Conservation (phyloP, 2,888 invertebrate genomes). For the Cataglyphis livida region DNA sequence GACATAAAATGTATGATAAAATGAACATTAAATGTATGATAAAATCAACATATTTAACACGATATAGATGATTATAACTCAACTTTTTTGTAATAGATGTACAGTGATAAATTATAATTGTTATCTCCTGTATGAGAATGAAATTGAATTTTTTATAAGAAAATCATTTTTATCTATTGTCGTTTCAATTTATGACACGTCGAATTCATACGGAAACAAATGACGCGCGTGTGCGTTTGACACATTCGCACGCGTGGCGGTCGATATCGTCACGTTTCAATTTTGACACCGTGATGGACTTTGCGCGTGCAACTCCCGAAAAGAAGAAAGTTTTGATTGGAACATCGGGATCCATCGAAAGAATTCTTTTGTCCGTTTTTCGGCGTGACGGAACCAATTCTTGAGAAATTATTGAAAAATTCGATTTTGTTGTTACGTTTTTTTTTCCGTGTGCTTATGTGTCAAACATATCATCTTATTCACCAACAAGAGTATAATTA, state of each 20-base stretch:
- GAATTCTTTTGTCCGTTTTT: conserved; percentile 67
- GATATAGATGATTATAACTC: background rate
- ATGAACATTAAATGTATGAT: background rate
- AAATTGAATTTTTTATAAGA: conserved; percentile 16
- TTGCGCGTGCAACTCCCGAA: conserved; percentile 60
- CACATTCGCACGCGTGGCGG: conserved; percentile 55
- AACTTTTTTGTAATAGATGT: background rate
- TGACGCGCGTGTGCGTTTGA: background rate
- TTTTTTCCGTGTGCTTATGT: background rate
- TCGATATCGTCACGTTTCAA: conserved; percentile 79
- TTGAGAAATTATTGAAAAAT: conserved; percentile 49
- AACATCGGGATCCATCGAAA: conserved; percentile 66
- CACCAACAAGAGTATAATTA: background rate
- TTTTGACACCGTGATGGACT: conserved; percentile 78
- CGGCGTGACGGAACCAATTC: conserved; percentile 61
- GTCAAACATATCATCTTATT: background rate
- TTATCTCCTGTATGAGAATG: background rate
- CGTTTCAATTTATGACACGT: conserved; percentile 28
- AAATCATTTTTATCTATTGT: background rate
- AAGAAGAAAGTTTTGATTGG: conserved; percentile 73
- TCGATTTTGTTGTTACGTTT: background rate
- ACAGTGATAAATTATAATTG: conserved; percentile 3
- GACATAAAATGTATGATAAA: too few species aligned
- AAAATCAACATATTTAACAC: background rate
- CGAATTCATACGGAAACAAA: conserved; percentile 23